Evolutionary conservation across 2,888 invertebrate genomes (phyloP).

Genomic region (Drosophila nigricruria): DNA sequence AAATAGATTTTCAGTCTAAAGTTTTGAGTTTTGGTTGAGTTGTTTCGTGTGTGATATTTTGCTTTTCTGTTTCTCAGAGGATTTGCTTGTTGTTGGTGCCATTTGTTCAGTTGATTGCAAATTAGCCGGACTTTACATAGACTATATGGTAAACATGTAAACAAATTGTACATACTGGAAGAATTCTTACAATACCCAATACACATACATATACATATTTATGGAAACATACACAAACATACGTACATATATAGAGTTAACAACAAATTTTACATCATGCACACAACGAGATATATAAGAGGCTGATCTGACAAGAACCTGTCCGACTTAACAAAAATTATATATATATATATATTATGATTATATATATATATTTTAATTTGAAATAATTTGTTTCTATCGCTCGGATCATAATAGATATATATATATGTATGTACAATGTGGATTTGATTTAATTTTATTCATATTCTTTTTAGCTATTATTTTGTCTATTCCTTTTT

Average conservation of each 20-base stretch:
- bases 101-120: conserved; percentile 16
- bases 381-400: background rate
- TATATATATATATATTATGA: background rate
- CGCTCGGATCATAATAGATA: background rate
- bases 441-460: background rate
- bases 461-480: background rate
- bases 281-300: conserved; percentile 35
- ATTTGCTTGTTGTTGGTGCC: conserved; percentile 30
- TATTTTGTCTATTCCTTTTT: conserved; percentile 9
- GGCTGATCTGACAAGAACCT: background rate
- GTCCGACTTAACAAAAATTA: conserved; percentile 2
- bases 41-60: conserved; percentile 16
- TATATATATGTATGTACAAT: conserved; percentile 1
- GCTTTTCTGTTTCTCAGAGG: conserved; percentile 13
- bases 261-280: conserved; percentile 58
- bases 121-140: conserved; percentile 42
- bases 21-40: conserved; percentile 72
- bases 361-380: background rate
- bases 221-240: conserved; percentile 22
- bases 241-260: conserved; percentile 37
- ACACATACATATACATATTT: conserved; percentile 26
- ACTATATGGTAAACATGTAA: conserved; percentile 65
- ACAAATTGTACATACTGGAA: conserved; percentile 64
- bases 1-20: conserved; percentile 72
- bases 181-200: conserved; percentile 51